Evolutionary conservation across 2,113 vertebrate species (phyloP), one percentile per base, ranked within the genome.

Genomic region (Oryzias javanicus): DNA sequence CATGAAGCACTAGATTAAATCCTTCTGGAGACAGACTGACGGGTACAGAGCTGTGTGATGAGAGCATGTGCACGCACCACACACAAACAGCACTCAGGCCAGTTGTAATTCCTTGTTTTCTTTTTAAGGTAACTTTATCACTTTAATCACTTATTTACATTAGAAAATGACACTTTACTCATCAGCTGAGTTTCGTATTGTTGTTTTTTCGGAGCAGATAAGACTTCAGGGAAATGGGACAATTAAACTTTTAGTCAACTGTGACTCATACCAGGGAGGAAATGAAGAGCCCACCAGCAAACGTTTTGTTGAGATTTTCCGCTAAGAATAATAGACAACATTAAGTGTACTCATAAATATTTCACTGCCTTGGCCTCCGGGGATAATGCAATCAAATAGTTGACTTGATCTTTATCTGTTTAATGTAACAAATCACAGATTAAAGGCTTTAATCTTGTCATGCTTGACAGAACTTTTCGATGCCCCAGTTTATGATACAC

Each of bases 21-120:
- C 90, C 87, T 85, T 55, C 61, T 86, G 87, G 86, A 90, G 90
- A 92, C 90, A 89, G 81, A 65, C 83, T 78, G 87, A 86, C 84
- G 79, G 84, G 64, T 68, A 85, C 60, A 80, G 62, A 67, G 70
- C 67, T 54, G 60, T 74, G 51, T 18, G 49, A 52, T 48, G 57
- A 60, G 56, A 58, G 59, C 54, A 45, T 44, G 42, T 53, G 57
- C 63, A 49, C 56, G 48, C 27, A 52, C 65, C 62, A 70, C 58
- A 49, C 56, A 56, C 41, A 55, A 61, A 69, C 60, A 70, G 49
- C 19, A 50, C 47, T 24, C 41, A 60, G 46, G 68, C 61, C 63
- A 69, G 19, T 55, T 51, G 59, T 79, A 72, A 79, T 62, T 35
- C 35, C 3, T 35, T 35, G 10, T 35, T 35, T 35, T 35, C 10